Conservation (phyloP, 2,888 invertebrate species). For the Byasa hedistus region DNA sequence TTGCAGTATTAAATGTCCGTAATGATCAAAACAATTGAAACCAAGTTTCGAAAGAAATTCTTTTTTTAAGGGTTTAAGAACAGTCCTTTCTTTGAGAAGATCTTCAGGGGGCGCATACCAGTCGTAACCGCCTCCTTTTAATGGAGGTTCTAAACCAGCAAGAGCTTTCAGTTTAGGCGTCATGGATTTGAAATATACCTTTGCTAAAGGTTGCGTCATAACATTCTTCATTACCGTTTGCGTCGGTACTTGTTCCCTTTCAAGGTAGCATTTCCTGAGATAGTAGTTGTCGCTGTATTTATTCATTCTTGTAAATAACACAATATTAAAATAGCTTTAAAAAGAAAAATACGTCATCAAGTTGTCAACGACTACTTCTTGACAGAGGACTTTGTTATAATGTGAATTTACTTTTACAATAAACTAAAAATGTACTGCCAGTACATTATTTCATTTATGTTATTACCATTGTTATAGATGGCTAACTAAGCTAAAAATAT, state of each 20-base stretch:
- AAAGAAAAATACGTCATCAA: background rate
- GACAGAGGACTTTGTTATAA: background rate
- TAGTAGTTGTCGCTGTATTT: conserved; percentile 58
- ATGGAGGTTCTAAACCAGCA: conserved; percentile 63
- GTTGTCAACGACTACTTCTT: background rate
- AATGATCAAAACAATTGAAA: conserved; percentile 51
- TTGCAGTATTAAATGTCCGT: conserved; percentile 47
- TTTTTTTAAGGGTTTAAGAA: conserved; percentile 57
- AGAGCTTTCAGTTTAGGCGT: conserved; percentile 53
- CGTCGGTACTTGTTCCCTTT: conserved; percentile 62
- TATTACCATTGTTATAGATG: no score
- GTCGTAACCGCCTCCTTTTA: conserved; percentile 64
- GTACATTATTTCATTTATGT: no score
- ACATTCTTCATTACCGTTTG: conserved; percentile 59
- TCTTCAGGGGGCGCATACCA: conserved; percentile 65
- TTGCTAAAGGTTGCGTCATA: conserved; percentile 60
- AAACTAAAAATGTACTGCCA: no score
- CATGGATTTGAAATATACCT: conserved; percentile 69
- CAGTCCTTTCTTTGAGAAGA: conserved; percentile 51
- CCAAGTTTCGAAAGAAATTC: conserved; percentile 52
- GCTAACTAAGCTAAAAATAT: no score
- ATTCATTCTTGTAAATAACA: conserved; percentile 30
- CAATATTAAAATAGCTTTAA: background rate
- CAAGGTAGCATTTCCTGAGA: conserved; percentile 58
- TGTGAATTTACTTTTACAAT: no score